Conservation (phyloP, 2,797 vertebrate genomes). For the Mormyrus proboscirostris region DNA sequence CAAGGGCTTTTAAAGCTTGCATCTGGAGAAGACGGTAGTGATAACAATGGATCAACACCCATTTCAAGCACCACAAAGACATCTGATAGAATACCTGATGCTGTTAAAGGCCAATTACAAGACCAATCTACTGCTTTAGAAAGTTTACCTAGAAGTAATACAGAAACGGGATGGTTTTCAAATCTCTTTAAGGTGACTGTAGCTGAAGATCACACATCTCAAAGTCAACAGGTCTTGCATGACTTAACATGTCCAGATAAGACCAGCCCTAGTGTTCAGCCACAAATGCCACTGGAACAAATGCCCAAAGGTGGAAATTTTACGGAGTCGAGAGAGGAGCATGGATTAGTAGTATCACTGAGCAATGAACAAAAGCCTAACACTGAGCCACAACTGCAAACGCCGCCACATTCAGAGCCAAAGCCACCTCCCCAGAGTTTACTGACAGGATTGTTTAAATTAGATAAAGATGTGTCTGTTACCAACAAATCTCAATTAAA, state of each 20-base stretch:
- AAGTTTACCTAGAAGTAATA: slow-evolving; percentile 58
- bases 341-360: not conserved
- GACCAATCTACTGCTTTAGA: slow-evolving; percentile 54
- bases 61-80: not conserved
- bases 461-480: slow-evolving; percentile 39
- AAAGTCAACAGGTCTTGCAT: slow-evolving; percentile 11
- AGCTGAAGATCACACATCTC: slow-evolving; percentile 41
- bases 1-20: slow-evolving; percentile 66
- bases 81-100: slow-evolving; percentile 29
- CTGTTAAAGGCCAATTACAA: slow-evolving; percentile 44
- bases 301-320: not conserved
- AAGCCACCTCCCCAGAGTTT: slow-evolving; percentile 46
- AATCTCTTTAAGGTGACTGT: slow-evolving; percentile 63
- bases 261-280: not conserved
- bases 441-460: slow-evolving; percentile 52
- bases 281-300: not conserved
- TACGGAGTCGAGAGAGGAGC: not conserved
- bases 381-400: slow-evolving; percentile 24
- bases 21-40: slow-evolving; percentile 51
- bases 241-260: not conserved
- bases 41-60: slow-evolving; percentile 5
- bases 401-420: slow-evolving; percentile 10
- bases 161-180: slow-evolving; percentile 71
- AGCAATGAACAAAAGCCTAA: slow-evolving; percentile 8
- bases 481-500: slow-evolving; percentile 41